Evolutionary conservation across 2,888 invertebrate species (phyloP).

Genomic region (Harpagoxenus sublaevis): DNA sequence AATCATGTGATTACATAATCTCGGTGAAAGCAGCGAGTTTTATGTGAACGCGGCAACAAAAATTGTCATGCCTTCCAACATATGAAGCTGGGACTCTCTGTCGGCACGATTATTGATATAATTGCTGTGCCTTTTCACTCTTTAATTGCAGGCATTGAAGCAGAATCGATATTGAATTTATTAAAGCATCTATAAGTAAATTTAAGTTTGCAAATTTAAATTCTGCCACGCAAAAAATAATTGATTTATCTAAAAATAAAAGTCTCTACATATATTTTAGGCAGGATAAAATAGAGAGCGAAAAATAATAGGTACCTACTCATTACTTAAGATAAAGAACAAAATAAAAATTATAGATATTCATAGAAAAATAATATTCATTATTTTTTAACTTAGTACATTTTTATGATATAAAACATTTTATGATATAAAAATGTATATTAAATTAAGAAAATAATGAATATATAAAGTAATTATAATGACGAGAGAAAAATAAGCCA

Average conservation of each 20-base stretch:
- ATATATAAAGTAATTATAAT: not conserved
- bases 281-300: not conserved
- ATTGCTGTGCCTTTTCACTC: not conserved
- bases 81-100: not conserved
- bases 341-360: not conserved
- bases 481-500: not conserved
- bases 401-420: not conserved
- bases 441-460: not conserved
- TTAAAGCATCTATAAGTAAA: not conserved
- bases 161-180: not conserved
- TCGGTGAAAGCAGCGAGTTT: slow-evolving; percentile 18
- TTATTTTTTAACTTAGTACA: not conserved
- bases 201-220: not conserved
- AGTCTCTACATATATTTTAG: not conserved
- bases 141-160: not conserved
- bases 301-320: not conserved
- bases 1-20: not conserved
- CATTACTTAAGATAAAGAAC: not conserved
- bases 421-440: not conserved
- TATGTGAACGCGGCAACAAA: not conserved
- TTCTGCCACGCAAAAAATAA: not conserved
- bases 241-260: not conserved
- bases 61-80: not conserved
- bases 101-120: not conserved
- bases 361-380: not conserved